A percentile compares a stretch with the other conserved stretches of the same genome.
phyloP scores from a whole-genome alignment of 1,140 invertebrate genomes.

The Drosophila pruinosa region DNA sequence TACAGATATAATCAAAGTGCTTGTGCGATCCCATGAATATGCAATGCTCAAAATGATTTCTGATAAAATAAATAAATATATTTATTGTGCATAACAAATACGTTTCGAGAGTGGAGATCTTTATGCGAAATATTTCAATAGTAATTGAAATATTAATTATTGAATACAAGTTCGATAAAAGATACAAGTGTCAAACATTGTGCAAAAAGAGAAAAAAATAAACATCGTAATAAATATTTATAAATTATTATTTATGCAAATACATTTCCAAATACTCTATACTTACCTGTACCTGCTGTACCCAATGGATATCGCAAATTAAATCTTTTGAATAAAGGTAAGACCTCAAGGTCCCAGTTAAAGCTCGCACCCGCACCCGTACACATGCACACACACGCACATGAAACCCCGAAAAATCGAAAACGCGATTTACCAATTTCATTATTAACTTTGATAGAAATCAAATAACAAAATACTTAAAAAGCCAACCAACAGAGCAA shows the following conservation, averaged over 20 bases:
- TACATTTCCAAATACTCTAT: slow-evolving; percentile 31
- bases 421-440: slow-evolving; percentile 74
- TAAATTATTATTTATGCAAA: slow-evolving; percentile 63
- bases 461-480: slow-evolving; percentile 79
- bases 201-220: slow-evolving; percentile 43
- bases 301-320: slow-evolving; percentile 78
- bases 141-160: slow-evolving; percentile 44
- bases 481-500: slow-evolving; percentile 51
- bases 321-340: slow-evolving; percentile 71
- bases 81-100: slow-evolving; percentile 27
- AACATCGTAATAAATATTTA: slow-evolving; percentile 29
- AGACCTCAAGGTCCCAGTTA: slow-evolving; percentile 52
- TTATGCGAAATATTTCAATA: slow-evolving; percentile 32
- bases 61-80: slow-evolving; percentile 30
- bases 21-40: slow-evolving; percentile 57
- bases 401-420: slow-evolving; percentile 16
- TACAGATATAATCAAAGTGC: slow-evolving; percentile 53
- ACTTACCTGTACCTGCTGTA: slow-evolving; percentile 21
- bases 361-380: slow-evolving; percentile 44
- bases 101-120: slow-evolving; percentile 22
- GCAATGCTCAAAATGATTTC: slow-evolving; percentile 48
- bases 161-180: slow-evolving; percentile 53
- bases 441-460: slow-evolving; percentile 81
- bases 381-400: slow-evolving; percentile 1
- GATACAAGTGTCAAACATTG: slow-evolving; percentile 67